Conservation (phyloP, 53 echinoderm and acorn worm genomes). For the Glandiceps talaboti region DNA sequence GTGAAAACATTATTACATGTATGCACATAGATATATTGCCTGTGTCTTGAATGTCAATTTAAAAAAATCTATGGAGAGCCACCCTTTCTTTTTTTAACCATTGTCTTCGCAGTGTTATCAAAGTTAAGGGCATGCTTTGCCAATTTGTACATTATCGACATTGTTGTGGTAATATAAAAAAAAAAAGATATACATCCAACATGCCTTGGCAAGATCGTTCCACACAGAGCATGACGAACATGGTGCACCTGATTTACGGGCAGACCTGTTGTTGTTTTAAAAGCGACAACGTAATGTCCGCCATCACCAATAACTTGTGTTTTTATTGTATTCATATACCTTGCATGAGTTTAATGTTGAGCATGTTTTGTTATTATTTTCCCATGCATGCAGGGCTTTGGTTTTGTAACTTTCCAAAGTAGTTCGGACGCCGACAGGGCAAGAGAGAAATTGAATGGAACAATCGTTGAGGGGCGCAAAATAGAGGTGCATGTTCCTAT, state of each 20-base stretch:
- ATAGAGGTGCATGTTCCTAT: conserved; percentile 99
- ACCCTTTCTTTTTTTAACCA: neutral
- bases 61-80: neutral
- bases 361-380: neutral
- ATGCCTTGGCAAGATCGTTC: neutral
- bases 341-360: conserved; percentile 52
- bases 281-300: neutral
- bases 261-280: neutral
- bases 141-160: neutral
- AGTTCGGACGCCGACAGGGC: conserved; percentile 99
- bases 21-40: neutral
- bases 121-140: neutral
- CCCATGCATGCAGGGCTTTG: conserved; percentile 99
- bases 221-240: neutral
- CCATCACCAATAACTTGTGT: conserved; percentile 24
- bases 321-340: conserved; percentile 14
- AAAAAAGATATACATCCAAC: too few species aligned
- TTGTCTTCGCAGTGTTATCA: neutral
- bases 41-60: neutral
- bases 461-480: conserved; percentile 99
- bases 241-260: neutral
- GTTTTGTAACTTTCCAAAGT: conserved; percentile 99
- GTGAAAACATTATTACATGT: neutral
- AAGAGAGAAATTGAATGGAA: conserved; percentile 99
- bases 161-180: neutral